Evolutionary conservation across 1,140 invertebrate genomes (phyloP).

Genomic region (Parasteatoda tepidariorum): DNA sequence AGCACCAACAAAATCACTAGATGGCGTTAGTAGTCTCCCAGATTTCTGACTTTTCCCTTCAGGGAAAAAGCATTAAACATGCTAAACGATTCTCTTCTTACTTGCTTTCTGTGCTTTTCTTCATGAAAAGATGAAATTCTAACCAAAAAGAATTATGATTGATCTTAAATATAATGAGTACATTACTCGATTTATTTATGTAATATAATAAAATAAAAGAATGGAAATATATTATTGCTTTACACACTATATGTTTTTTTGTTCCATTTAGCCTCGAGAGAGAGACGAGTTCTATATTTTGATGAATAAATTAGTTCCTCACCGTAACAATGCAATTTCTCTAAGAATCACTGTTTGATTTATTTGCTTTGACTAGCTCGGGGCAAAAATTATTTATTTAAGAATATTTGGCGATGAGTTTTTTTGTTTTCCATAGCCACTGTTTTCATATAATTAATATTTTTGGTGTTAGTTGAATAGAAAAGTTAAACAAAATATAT

Average conservation of each 20-base stretch:
- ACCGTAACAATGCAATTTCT: background rate
- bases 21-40: slow-evolving; percentile 41
- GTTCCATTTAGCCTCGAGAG: too few relatives aligned
- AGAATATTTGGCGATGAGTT: too few relatives aligned
- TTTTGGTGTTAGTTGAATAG: too few relatives aligned
- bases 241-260: background rate
- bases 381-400: background rate
- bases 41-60: background rate
- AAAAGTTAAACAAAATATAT: too few relatives aligned
- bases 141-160: background rate
- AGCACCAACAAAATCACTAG: slow-evolving; percentile 5
- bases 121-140: background rate
- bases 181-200: background rate
- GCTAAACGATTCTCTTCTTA: background rate
- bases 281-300: background rate
- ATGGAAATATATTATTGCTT: background rate
- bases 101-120: background rate
- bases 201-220: background rate
- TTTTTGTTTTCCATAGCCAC: too few relatives aligned
- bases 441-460: too few relatives aligned
- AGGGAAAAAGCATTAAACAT: background rate
- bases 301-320: background rate
- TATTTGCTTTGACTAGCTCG: background rate
- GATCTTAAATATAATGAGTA: background rate
- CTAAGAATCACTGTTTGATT: background rate